phyloP scores from a whole-genome alignment of 2,113 vertebrate species.

The Etheostoma cragini region DNA sequence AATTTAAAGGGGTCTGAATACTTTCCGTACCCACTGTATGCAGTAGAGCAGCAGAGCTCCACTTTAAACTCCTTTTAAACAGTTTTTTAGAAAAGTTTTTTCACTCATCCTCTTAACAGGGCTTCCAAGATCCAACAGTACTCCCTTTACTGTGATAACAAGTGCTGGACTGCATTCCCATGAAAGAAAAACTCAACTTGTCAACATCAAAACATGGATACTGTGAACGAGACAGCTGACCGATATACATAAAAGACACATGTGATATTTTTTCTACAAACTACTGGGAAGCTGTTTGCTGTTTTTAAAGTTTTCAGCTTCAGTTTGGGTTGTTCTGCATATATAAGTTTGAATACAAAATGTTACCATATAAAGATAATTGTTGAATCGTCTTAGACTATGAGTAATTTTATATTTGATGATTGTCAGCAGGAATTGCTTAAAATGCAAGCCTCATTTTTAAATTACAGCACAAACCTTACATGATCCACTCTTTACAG shows the following conservation, averaged over 20 bases:
- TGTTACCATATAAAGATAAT: background rate
- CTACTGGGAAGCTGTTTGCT: background rate
- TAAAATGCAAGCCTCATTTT: background rate
- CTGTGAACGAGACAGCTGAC: background rate
- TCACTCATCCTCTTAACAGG: conserved; percentile 20
- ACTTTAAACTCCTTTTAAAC: conserved; percentile 11
- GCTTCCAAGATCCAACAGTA: conserved; percentile 6
- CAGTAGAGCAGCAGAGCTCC: conserved; percentile 32
- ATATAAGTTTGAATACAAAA: background rate
- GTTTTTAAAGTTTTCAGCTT: background rate
- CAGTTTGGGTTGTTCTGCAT: background rate
- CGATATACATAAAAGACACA: background rate
- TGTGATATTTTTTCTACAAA: background rate
- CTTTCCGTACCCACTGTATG: too few relatives aligned
- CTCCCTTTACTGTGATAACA: conserved; percentile 1
- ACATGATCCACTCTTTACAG: background rate
- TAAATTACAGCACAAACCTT: background rate
- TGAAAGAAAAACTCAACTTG: conserved; percentile 24
- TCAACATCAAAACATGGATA: conserved; percentile 14
- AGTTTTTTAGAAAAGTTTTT: background rate
- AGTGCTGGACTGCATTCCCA: conserved; percentile 6
- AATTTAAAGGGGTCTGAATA: too few relatives aligned
- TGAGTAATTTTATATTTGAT: background rate
- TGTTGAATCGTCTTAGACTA: background rate
- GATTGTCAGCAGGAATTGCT: background rate